Base-by-base conservation (phyloP, 1,140 invertebrate genomes). In the Ericerus pela region DNA sequence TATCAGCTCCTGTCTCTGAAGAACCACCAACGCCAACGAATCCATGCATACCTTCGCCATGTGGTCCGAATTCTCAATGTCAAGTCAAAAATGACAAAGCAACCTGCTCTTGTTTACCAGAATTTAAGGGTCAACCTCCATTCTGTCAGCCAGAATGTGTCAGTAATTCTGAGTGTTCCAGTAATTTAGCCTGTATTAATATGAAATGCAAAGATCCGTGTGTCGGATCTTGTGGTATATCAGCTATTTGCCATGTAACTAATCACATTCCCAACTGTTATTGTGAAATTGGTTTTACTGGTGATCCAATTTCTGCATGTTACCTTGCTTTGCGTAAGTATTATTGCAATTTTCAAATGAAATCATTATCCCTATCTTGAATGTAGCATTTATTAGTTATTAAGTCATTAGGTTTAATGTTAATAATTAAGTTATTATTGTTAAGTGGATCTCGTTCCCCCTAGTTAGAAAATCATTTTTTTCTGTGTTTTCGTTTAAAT, bases 1-100 rank as follows among this genome's bases (percentile, higher is more conserved):
- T 16, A 33, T 47, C 24, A 58, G 57, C 36, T 47, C n/a, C n/a
- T n/a, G n/a, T n/a, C n/a, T n/a, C n/a, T n/a, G n/a, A n/a, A n/a
- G 24, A 41, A 53, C n/a, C 33, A 22, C 37, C 26, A 47, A 38
- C 54, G 59, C 54, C 62, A 2, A 53, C 56, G 5, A 71, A 72
- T 54, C 81, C 81, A 0, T 85, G 83, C 64, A 67, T 75, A 54
- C 81, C 82, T 18, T 82, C 80, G 20, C 82, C 83, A 0, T 86
- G 84, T 64, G 83, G 82, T 55, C 69, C 76, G 4, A 85, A 85
- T 65, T 77, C 83, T 1, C 69, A 76, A 59, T 87, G 84, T 60
- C 73, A 72, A 24, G 76, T 78, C 58, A 68, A 71, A 58, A 66
- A 73, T 27, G 70, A 71, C 64, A 71, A 60, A 22, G 65, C 70